Evolutionary conservation across 2,888 invertebrate species (phyloP), one percentile per base, ranked within the genome.

Genomic region (Coleophora flavipennella): DNA sequence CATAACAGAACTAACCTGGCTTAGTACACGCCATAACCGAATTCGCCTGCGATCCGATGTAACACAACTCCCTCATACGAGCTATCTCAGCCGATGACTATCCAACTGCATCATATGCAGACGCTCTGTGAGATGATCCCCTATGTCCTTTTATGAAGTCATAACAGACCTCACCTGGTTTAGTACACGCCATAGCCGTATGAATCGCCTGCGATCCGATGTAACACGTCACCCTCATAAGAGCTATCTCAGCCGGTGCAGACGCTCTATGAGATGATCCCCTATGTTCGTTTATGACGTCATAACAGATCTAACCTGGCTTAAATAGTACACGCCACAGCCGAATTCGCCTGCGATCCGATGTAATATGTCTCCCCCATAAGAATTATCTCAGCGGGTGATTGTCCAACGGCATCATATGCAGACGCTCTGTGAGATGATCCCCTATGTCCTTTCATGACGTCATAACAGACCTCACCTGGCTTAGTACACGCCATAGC

Each of bases 321-420:
- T 79, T 87, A n/a, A n/a, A n/a, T n/a, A 0, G 92, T 90, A 46
- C 83, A 85, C 26, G 87, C 78, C 79, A 97, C 96, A 0, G 95
- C 92, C 69, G 91, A 89, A 39, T 89, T 87, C 0, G 95, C 90
- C 46, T 89, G 87, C 0, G 94, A 90, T 1, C 95, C 95, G 35
- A 97, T 92, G 47, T 90, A 87, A 57, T 95, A 95, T 0, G 94
- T 91, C 49, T 89, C 89, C 55, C 90, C 89, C 95, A 99, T 95
- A 13, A 99, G 78, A 12, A 89, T 78, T 31, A 93, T 86, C 68
- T 99, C 99, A 0, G 92, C 88, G 0, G 88, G 77, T 0, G 96
- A 96, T 74, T 99, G 99, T n/a, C n/a, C n/a, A n/a, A n/a, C n/a
- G n/a, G n/a, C n/a, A n/a, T n/a, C n/a, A n/a, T n/a, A n/a, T n/a